These are phyloP conservation scores for Carposina sasakii DNA, from an alignment of 1,140 invertebrate species.

Conservation along the genomic window DNA sequence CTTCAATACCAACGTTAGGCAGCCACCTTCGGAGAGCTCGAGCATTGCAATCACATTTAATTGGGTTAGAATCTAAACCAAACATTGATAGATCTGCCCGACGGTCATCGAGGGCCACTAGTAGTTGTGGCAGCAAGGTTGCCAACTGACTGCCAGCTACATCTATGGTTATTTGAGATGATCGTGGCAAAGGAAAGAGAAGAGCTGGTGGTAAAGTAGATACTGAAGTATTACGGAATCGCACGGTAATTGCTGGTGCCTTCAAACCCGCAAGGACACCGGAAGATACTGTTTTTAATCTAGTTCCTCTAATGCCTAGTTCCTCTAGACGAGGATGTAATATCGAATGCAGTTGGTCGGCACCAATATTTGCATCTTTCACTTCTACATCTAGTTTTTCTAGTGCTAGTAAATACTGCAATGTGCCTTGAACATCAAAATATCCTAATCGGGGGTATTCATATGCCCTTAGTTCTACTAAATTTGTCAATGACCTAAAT, in stretches of 20 bases:
- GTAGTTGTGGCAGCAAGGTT: conserved; percentile 82
- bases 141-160: conserved; percentile 84
- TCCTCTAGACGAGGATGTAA: conserved; percentile 85
- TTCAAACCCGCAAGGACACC: conserved; percentile 88
- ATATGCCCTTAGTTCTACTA: conserved; percentile 80
- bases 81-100: conserved; percentile 80
- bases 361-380: conserved; percentile 85
- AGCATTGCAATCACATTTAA: conserved; percentile 89
- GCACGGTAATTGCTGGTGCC: conserved; percentile 78
- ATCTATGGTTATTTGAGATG: conserved; percentile 84
- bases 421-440: conserved; percentile 85
- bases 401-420: conserved; percentile 80
- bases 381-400: conserved; percentile 87
- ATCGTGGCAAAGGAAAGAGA: conserved; percentile 91
- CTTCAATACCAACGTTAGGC: conserved; percentile 74
- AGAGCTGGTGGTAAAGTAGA: conserved; percentile 83
- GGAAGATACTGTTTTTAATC: conserved; percentile 85
- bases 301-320: conserved; percentile 82
- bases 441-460: conserved; percentile 86
- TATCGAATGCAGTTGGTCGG: conserved; percentile 85
- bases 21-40: conserved; percentile 85
- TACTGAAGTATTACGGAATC: conserved; percentile 86
- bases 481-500: conserved; percentile 81
- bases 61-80: conserved; percentile 84
- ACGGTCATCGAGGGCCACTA: conserved; percentile 86